phyloP scores from a whole-genome alignment of 2,113 vertebrate genomes.

The Chiloscyllium plagiosum region DNA sequence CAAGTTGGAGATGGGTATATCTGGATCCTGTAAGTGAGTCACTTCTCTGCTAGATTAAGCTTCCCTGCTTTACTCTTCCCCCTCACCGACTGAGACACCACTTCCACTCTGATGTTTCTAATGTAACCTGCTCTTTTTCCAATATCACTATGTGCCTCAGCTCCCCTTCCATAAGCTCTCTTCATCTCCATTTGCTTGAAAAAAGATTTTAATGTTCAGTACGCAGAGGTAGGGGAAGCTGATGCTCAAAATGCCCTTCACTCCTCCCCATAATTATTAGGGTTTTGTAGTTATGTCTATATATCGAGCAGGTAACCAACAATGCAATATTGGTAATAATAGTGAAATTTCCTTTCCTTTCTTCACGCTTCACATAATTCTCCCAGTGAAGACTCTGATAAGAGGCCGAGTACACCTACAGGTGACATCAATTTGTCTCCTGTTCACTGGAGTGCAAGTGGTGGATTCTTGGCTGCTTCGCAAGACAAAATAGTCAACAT shows the following conservation, averaged over 20 bases:
- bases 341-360: not conserved
- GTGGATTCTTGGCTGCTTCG: constrained; percentile 59
- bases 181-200: not conserved
- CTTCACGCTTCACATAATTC: not conserved
- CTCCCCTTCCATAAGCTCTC: not conserved
- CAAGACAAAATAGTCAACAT: constrained; percentile 66
- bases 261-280: not conserved
- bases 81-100: not conserved
- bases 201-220: not conserved
- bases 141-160: not conserved
- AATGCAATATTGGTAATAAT: not conserved
- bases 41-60: not conserved
- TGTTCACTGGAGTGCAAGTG: constrained; percentile 62
- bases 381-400: not conserved
- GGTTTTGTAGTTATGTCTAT: not conserved
- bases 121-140: not conserved
- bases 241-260: not conserved
- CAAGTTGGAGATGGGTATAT: not conserved
- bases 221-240: not conserved
- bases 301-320: not conserved
- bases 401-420: not conserved
- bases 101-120: not conserved
- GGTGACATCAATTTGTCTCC: constrained; percentile 49
- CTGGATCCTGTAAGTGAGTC: not conserved
- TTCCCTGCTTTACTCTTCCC: not conserved